These are phyloP conservation scores for Falco columbarius DNA, from an alignment of 2,797 vertebrate species.

Conservation along the genomic window DNA sequence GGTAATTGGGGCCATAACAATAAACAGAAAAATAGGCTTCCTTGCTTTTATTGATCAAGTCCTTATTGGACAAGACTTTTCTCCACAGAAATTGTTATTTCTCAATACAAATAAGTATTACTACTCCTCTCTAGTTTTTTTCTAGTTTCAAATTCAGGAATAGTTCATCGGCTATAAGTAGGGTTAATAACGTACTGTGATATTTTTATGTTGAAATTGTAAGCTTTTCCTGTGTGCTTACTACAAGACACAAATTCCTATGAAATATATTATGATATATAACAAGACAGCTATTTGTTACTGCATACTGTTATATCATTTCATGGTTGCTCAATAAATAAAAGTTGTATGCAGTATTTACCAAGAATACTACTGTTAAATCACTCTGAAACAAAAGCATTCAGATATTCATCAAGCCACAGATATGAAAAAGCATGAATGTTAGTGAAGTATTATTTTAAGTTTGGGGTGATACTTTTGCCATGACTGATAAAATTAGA, in stretches of 20 bases:
- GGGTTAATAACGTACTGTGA: not conserved
- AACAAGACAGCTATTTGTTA: constrained; percentile 24
- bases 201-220: constrained; percentile 14
- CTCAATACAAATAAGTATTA: not conserved
- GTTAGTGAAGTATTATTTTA: not conserved
- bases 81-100: not conserved
- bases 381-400: not conserved
- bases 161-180: not conserved
- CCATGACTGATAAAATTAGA: not conserved
- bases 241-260: not conserved
- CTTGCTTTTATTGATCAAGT: not conserved
- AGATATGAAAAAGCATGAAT: not conserved
- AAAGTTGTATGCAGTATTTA: not conserved
- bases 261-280: not conserved
- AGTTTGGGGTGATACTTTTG: not conserved
- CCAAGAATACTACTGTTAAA: constrained; percentile 1
- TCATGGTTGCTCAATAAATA: constrained; percentile 16
- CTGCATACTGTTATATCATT: constrained; percentile 2
- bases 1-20: not conserved
- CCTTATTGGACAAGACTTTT: not conserved
- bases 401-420: not conserved
- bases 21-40: not conserved
- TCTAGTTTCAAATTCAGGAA: not conserved
- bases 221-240: not conserved
- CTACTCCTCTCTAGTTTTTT: not conserved